A percentile compares a stretch with the other conserved stretches of the same genome.
Conservation (phyloP, 2,888 invertebrate species). For the Oxyscelio sp. region DNA sequence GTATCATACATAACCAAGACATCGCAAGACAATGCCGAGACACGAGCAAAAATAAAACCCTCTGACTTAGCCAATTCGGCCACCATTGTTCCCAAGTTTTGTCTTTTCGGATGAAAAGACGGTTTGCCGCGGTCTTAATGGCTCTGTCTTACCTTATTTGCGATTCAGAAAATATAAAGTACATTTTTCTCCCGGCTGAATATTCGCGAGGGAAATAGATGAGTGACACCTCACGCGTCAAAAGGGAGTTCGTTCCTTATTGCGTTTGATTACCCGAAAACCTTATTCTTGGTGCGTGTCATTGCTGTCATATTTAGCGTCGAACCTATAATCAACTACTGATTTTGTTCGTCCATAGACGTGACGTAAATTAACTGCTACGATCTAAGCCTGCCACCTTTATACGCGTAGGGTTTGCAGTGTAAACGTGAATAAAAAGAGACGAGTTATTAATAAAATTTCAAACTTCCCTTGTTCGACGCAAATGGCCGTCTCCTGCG, state of each 20-base stretch:
- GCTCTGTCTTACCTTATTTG: conserved; percentile 52
- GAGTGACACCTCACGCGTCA: conserved; percentile 15
- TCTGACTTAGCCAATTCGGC: conserved; percentile 37
- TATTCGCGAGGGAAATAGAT: neutral
- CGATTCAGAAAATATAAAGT: conserved; percentile 28
- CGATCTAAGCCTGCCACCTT: neutral
- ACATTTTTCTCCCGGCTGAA: neutral
- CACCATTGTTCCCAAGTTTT: conserved; percentile 44
- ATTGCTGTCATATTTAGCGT: too few relatives aligned
- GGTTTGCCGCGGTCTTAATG: conserved; percentile 10
- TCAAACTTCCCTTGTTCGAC: neutral
- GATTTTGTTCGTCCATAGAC: too few relatives aligned
- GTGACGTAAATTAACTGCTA: neutral
- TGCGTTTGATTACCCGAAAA: too few relatives aligned
- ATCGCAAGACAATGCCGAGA: conserved; percentile 59
- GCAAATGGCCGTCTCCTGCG: neutral
- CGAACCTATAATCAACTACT: too few relatives aligned
- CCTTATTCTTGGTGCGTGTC: too few relatives aligned
- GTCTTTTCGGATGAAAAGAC: conserved; percentile 30
- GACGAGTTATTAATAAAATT: neutral
- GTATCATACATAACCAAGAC: conserved; percentile 54
- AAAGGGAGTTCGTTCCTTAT: neutral
- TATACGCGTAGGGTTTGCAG: neutral
- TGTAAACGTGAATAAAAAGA: neutral
- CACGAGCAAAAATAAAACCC: conserved; percentile 60